Evolutionary conservation across 2,888 invertebrate genomes (phyloP).

Genomic region (Lithophane leautieri): DNA sequence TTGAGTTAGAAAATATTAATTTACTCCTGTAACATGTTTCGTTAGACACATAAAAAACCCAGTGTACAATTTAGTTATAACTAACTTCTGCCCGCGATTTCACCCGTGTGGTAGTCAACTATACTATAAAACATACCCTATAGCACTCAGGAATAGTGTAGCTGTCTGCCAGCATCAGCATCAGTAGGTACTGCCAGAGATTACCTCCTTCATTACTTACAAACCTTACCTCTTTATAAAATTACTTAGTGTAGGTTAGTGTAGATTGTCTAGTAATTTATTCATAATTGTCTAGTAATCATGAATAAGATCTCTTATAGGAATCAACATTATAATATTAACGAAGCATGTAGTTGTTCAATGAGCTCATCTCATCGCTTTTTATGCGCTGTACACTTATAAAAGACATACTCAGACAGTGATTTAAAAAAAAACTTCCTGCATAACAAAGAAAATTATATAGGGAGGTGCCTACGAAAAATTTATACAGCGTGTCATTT

Average conservation of each 20-base stretch:
- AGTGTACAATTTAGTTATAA: background rate
- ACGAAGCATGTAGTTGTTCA: constrained; percentile 25
- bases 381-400: constrained; percentile 30
- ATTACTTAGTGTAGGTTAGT: background rate
- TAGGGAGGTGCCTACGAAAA: background rate
- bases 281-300: constrained; percentile 40
- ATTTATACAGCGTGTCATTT: background rate
- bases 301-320: constrained; percentile 24
- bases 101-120: too few species aligned
- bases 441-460: constrained; percentile 1
- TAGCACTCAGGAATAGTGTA: background rate
- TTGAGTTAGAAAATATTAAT: background rate
- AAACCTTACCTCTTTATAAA: background rate
- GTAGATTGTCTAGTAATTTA: constrained; percentile 10
- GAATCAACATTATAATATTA: constrained; percentile 10
- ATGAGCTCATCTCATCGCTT: constrained; percentile 55
- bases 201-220: background rate
- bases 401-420: constrained; percentile 2
- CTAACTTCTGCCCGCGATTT: background rate
- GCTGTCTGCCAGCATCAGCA: background rate
- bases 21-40: background rate
- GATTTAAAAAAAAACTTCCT: constrained; percentile 34
- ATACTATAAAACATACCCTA: background rate
- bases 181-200: background rate
- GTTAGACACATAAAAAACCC: constrained; percentile 7